Conservation (phyloP, 35 echinoderm and acorn worm genomes). For the Stichopus chloronotus region DNA sequence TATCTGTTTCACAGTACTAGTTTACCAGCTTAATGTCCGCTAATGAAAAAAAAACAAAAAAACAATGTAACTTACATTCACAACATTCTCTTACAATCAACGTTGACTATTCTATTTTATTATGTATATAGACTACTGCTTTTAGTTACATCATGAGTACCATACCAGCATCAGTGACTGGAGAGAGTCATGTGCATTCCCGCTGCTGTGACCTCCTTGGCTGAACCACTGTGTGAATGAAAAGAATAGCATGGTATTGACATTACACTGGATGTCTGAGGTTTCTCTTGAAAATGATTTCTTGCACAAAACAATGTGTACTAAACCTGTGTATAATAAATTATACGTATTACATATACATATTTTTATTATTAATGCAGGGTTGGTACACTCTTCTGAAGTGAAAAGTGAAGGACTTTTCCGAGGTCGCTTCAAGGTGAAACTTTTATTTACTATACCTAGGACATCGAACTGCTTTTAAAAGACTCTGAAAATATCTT, state of each 20-base stretch:
- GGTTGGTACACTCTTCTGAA: not conserved
- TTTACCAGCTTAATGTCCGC: too few species aligned
- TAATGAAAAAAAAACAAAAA: not conserved
- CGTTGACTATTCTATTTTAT: not conserved
- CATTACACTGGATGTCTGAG: not conserved
- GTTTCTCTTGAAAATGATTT: not conserved
- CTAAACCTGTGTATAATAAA: not conserved
- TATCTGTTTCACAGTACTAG: not conserved
- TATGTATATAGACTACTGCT: not conserved
- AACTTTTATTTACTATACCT: too few species aligned
- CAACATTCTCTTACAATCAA: not conserved
- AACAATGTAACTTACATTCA: not conserved
- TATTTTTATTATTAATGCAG: not conserved
- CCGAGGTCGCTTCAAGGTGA: too few species aligned
- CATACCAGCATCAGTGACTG: constrained; percentile 41
- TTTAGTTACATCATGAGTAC: not conserved
- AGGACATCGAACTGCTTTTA: too few species aligned
- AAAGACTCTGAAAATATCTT: too few species aligned
- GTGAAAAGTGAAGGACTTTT: not conserved
- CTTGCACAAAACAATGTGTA: not conserved
- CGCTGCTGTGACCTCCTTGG: not conserved
- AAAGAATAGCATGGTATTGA: not conserved
- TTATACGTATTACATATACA: not conserved
- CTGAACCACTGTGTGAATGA: constrained; percentile 41
- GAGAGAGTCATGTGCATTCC: not conserved